Conservation (phyloP, 2,797 vertebrate genomes). For the Staurois parvus region DNA sequence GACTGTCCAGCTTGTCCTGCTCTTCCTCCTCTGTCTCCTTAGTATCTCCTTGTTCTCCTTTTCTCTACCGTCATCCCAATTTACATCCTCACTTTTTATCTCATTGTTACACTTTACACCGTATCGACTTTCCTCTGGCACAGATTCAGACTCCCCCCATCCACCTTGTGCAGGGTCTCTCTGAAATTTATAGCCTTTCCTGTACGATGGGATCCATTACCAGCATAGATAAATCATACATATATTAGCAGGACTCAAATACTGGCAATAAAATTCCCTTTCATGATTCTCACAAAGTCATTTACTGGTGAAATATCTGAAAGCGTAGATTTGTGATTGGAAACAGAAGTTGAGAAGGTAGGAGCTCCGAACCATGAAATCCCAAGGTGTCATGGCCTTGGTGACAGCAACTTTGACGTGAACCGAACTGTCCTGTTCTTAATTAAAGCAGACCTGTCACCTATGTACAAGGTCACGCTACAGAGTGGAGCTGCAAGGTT, state of each 20-base stretch:
- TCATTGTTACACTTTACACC: conserved; percentile 41
- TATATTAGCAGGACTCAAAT: conserved; percentile 42
- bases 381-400: background rate
- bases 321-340: background rate
- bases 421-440: background rate
- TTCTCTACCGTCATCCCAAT: conserved; percentile 15
- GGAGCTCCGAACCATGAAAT: background rate
- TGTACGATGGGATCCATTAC: conserved; percentile 54
- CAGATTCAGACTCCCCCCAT: conserved; percentile 30
- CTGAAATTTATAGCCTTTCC: conserved; percentile 54
- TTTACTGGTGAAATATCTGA: conserved; percentile 46
- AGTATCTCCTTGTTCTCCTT: background rate
- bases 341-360: background rate
- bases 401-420: background rate
- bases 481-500: background rate
- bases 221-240: conserved; percentile 52
- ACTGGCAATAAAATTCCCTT: conserved; percentile 43
- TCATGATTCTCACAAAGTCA: conserved; percentile 45
- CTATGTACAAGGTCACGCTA: background rate
- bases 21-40: conserved; percentile 16
- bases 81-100: conserved; percentile 43
- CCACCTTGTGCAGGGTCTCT: conserved; percentile 45
- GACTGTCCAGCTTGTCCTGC: background rate
- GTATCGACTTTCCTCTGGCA: conserved; percentile 57
- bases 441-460: background rate